phyloP scores from a whole-genome alignment of 2,797 vertebrate species.

The Lophotriccus pileatus region DNA sequence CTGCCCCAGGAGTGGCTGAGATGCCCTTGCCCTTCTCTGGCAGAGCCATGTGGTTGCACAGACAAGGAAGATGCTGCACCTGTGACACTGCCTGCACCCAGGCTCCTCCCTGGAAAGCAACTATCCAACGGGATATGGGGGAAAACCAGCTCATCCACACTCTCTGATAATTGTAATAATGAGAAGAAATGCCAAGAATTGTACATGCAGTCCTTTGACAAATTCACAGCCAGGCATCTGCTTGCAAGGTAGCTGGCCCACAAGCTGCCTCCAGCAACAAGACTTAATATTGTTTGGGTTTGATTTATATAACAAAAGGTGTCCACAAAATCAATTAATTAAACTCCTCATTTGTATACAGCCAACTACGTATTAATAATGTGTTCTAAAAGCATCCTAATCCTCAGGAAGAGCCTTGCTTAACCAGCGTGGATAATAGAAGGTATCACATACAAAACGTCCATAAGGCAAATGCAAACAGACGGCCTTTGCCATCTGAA shows the following conservation, averaged over 20 bases:
- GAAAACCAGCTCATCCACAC: not conserved
- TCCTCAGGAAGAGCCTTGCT: not conserved
- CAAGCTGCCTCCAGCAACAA: not conserved
- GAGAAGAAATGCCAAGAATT: not conserved
- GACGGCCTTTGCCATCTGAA: not conserved
- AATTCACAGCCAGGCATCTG: not conserved
- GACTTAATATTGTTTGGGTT: not conserved
- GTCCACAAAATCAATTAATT: not conserved
- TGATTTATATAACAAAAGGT: not conserved
- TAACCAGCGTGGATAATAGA: not conserved
- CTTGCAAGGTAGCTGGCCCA: not conserved
- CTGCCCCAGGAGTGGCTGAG: not conserved
- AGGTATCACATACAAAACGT: not conserved
- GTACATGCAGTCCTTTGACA: not conserved
- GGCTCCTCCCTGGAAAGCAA: not conserved
- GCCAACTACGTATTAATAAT: not conserved
- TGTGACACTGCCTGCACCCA: not conserved
- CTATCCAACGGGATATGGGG: not conserved
- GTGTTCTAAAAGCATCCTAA: not conserved
- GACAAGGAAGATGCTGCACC: not conserved
- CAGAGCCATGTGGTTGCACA: rapidly evolving
- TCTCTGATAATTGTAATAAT: not conserved
- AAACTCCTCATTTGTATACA: not conserved
- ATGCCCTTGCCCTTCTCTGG: not conserved
- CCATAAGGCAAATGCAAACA: rapidly evolving